Base-by-base conservation (phyloP, 2,888 invertebrate genomes). In the Nysson spinosus region DNA sequence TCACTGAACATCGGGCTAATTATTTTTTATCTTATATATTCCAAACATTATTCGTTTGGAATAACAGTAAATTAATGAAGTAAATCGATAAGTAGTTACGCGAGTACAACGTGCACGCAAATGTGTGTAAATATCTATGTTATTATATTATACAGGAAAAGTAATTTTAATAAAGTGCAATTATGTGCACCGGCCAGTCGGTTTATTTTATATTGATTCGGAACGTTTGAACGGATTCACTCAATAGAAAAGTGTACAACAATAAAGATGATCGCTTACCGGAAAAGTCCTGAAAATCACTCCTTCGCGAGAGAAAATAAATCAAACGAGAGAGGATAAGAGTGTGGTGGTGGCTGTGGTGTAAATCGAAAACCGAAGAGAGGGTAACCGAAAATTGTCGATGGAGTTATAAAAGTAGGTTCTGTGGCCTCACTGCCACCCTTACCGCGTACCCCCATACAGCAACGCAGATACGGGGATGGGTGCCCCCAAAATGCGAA, bases 341-440 rank as follows among this genome's bases (percentile, higher is more conserved):
- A 42, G 57, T 35, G 47, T 26, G 57, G 32, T 5, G 43, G 40
- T 54, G 56, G 60, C 64, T 69, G 72, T 50, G 71, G 60, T 60
- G 69, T 64, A 75, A 73, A 76, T 78, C 73, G 72, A 70, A 70
- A 79, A 76, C 69, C 68, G 54, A 64, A 61, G 56, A 60, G 79
- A 77, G 81, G 75, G 80, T 77, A 77, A 75, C 77, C 73, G 72
- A 81, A 83, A 84, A 82, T 83, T 70, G 79, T 75, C 80, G 79
- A 83, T 83, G 74, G 80, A 83, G 83, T 84, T 82, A 82, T 84
- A 83, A 83, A 83, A 83, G 79, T 82, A 79, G 81, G 80, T 69
- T 76, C 62, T 60, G 68, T 52, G 57, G 58, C 55, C 72, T 72
- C 69, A n/a, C 68, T 64, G 66, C 67, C 69, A 72, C 70, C 70